A percentile compares a stretch with the other conserved stretches of the same genome.
phyloP scores from a whole-genome alignment of 2,888 invertebrate genomes.

The Philaethria dido region DNA sequence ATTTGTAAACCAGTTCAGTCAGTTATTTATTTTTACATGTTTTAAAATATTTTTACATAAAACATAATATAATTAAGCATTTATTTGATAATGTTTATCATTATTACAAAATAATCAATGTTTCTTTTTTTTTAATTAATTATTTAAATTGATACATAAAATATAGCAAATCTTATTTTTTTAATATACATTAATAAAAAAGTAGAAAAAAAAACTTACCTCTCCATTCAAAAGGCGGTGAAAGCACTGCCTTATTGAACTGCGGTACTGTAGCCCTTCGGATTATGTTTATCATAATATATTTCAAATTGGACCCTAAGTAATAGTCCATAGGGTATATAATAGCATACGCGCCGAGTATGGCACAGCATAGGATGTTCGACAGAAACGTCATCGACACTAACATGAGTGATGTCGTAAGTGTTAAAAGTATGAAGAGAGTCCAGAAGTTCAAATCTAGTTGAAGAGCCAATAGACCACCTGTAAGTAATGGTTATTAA shows the following conservation, averaged over 20 bases:
- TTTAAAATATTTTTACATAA: too few species aligned
- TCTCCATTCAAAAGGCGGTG: conserved; percentile 84
- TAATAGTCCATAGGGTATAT: conserved; percentile 86
- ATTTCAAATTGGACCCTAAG: conserved; percentile 86
- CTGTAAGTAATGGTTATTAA: conserved; percentile 65
- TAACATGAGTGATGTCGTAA: conserved; percentile 76
- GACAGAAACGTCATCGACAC: conserved; percentile 78
- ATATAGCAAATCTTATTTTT: neutral
- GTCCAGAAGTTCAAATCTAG: conserved; percentile 86
- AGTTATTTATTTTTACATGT: too few species aligned
- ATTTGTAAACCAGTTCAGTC: neutral
- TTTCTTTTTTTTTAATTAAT: too few species aligned
- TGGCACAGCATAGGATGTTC: conserved; percentile 85
- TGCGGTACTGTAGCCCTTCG: conserved; percentile 84
- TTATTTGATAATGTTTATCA: too few species aligned
- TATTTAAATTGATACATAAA: too few species aligned
- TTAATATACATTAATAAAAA: neutral
- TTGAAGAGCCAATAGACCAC: conserved; percentile 69
- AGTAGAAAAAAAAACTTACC: conserved; percentile 68
- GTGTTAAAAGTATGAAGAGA: conserved; percentile 79
- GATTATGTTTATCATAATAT: conserved; percentile 87
- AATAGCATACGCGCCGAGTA: conserved; percentile 86
- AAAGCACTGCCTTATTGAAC: conserved; percentile 84
- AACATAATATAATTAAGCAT: too few species aligned
- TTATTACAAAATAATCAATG: too few species aligned